These are phyloP conservation scores for Orcinus orca DNA, from an alignment of 2,113 vertebrate species.

Conservation along the genomic window DNA sequence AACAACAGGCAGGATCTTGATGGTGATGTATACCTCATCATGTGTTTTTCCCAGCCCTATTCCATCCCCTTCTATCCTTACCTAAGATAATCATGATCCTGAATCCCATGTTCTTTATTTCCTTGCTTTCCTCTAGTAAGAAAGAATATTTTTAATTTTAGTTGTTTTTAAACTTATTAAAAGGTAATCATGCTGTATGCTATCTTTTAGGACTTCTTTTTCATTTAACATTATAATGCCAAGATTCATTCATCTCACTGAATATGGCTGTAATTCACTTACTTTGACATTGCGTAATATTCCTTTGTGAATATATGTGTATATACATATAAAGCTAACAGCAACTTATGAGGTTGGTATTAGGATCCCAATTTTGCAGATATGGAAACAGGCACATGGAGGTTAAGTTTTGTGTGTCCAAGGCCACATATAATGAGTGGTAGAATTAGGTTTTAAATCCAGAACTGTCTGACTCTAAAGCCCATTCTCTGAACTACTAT, in stretches of 20 bases:
- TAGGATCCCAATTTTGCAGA: constrained; percentile 43
- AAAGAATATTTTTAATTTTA: constrained; percentile 14
- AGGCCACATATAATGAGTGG: not conserved
- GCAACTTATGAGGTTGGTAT: not conserved
- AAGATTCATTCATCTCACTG: not conserved
- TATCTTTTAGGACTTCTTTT: constrained; percentile 31
- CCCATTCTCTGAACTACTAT: not conserved
- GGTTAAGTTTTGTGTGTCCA: constrained; percentile 17
- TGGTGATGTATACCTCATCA: not conserved
- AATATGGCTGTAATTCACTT: not conserved
- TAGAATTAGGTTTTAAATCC: constrained; percentile 6
- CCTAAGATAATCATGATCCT: not conserved
- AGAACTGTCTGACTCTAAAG: not conserved
- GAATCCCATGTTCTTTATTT: not conserved
- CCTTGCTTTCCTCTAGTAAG: not conserved
- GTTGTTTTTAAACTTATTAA: constrained; percentile 31
- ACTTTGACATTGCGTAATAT: constrained; percentile 20
- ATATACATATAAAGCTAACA: not conserved
- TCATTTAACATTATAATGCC: not conserved
- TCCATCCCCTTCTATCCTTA: not conserved
- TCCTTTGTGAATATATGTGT: not conserved
- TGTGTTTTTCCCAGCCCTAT: not conserved
- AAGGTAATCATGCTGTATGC: not conserved
- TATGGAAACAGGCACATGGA: not conserved
- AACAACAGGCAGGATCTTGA: not conserved